These are phyloP conservation scores for Conus ventricosus DNA, from an alignment of 1,140 invertebrate species.

Conservation along the genomic window DNA sequence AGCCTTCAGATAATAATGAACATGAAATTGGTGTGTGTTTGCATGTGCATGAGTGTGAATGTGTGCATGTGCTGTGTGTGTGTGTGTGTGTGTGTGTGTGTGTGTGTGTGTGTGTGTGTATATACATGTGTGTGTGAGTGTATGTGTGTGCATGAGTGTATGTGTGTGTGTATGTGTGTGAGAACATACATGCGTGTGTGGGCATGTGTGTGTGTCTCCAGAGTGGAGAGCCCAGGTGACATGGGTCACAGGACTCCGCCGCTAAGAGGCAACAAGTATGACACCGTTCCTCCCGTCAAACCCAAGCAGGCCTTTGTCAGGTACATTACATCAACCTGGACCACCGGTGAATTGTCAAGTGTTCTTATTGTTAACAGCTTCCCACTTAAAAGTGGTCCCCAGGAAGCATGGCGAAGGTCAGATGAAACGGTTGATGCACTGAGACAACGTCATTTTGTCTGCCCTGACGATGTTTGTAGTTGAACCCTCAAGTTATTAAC, in stretches of 20 bases:
- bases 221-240: not conserved
- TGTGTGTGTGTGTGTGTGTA: not conserved
- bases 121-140: not conserved
- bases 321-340: not conserved
- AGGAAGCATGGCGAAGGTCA: too few species aligned
- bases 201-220: not conserved
- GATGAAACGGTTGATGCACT: too few species aligned
- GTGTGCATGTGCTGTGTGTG: not conserved
- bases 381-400: too few species aligned
- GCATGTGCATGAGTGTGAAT: not conserved
- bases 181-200: not conserved
- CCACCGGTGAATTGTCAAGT: too few species aligned
- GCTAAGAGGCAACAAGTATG: constrained; percentile 42
- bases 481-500: too few species aligned
- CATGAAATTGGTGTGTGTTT: not conserved
- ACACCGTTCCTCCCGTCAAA: constrained; percentile 58
- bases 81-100: not conserved
- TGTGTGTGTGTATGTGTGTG: not conserved
- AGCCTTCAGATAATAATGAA: too few species aligned
- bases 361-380: too few species aligned
- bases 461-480: too few species aligned
- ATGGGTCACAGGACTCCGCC: not conserved
- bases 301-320: constrained; percentile 45
- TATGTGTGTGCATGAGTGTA: not conserved
- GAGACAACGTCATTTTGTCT: too few species aligned